Base-by-base conservation (phyloP, 2,888 invertebrate genomes). In the Parnassius mnemosyne region DNA sequence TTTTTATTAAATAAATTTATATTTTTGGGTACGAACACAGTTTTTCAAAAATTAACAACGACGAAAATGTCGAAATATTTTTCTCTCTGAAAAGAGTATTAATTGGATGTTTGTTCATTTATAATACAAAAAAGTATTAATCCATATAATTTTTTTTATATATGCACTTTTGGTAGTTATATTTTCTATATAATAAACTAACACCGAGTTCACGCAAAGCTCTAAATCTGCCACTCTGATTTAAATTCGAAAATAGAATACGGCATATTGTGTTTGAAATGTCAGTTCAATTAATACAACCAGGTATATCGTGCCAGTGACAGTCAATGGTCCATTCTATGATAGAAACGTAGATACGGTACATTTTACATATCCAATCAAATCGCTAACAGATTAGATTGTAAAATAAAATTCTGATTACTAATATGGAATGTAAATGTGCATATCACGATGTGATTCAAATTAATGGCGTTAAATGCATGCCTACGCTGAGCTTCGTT, bases 281-380 rank as follows among this genome's bases (percentile, higher is more conserved):
- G 76, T 76, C 76, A 75, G 75, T 80, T 83, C 79, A 83, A 85
- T 85, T 84, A 84, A 82, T 80, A 81, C 71, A 68, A 69, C 64
- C 74, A 73, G 75, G 72, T 75, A 69, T 61, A 61, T 66, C 75
- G 59, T 81, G 84, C 64, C 67, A 62, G 66, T 81, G 85, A 84
- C 85, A 84, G 79, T 67, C 70, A 69, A 72, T 72, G 75, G 74
- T 70, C 69, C 68, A 63, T 64, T 67, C 66, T 69, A 65, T 65
- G 71, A 72, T 75, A 70, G 73, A 74, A 74, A 75, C 72, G 66
- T 65, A 66, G 65, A 50, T 52, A 53, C 53, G 41, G 51, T 3
- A 46, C 66, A 67, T 72, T 69, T 67, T 66, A 65, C 66, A 61
- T 63, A 66, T 49, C 60, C 68, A 57, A 63, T 61, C 61, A 52